Base-by-base conservation (phyloP, 2,797 vertebrate species). In the Acanthurus lineatus region DNA sequence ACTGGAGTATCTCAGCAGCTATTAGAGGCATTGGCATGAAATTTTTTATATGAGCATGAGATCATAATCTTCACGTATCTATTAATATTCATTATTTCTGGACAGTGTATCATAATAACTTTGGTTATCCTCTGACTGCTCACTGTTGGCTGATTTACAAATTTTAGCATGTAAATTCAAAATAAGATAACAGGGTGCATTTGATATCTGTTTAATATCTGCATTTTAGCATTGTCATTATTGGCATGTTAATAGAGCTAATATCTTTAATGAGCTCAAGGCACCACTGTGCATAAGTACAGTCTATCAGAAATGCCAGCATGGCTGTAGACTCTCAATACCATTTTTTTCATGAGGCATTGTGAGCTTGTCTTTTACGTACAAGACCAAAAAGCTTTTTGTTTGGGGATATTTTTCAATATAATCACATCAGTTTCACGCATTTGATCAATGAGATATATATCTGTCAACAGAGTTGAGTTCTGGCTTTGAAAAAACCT, bases 401-500 rank as follows among this genome's bases (percentile, higher is more conserved):
- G 12, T 40, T 28, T 5, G 8, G n/a, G 40, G n/a, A 63, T 74
- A 60, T 66, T 61, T 52, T 44, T 6, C 58, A 56, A 35, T 73
- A 51, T 40, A 73, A 63, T 11, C 60, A 52, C 57, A 68, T 78
- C 56, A 69, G 66, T 49, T 35, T 77, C 47, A 38, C 20, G 10
- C 25, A 6, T 71, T n/a, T 62, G 35, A 72, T 79, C 20, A 52
- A 1, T 25, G 45, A 35, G 44, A 58, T 57, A 10, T 40, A 58
- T 69, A 22, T 25, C 42, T 59, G 49, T 76, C 61, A 54, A 20
- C 66, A 22, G 4, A 42, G 28, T 64, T 1, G 20, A 63, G 54
- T 47, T 73, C 79, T 14, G 16, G 53, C 82, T 75, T 70, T 64
- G 73, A 62, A 56, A 67, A 60, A 32, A 47, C 52, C 4, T 44